These are phyloP conservation scores for Lophius piscatorius DNA, from an alignment of 2,113 vertebrate genomes.

Conservation along the genomic window DNA sequence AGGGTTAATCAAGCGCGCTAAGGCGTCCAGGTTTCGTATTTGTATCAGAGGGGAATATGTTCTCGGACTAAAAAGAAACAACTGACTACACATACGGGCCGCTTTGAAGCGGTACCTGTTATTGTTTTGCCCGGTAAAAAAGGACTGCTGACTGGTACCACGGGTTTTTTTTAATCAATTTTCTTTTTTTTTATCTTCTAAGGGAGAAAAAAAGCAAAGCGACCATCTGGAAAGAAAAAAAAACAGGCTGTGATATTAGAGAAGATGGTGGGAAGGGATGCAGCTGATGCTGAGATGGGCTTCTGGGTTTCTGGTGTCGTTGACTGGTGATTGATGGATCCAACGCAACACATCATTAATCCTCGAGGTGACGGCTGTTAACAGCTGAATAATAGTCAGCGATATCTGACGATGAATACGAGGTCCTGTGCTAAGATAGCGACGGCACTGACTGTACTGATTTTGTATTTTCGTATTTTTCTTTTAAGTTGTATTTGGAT, in stretches of 20 bases:
- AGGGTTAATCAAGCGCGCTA: constrained; percentile 38
- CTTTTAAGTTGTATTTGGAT: too few relatives aligned
- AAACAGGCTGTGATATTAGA: neutral
- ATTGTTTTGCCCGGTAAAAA: constrained; percentile 24
- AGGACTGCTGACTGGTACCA: constrained; percentile 15
- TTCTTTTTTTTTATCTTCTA: neutral
- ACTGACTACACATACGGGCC: constrained; percentile 40
- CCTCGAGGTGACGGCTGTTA: neutral
- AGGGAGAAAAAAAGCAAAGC: constrained; percentile 2
- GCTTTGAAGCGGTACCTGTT: constrained; percentile 58
- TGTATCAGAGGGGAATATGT: constrained; percentile 47
- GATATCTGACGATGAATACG: neutral
- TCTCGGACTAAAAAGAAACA: constrained; percentile 47
- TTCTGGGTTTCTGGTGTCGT: too few relatives aligned
- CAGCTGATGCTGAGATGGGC: neutral
- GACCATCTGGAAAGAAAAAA: constrained; percentile 34
- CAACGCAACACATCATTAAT: neutral
- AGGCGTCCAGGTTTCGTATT: constrained; percentile 24
- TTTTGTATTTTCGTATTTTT: too few relatives aligned
- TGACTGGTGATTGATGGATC: neutral
- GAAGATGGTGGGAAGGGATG: constrained; percentile 10
- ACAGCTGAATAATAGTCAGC: neutral
- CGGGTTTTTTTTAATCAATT: neutral
- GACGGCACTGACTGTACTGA: too few relatives aligned
- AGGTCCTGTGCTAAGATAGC: too few relatives aligned